Evolutionary conservation across 2,888 invertebrate species (phyloP), one percentile per base, ranked within the genome.

Genomic region (Bellardia bayeri): DNA sequence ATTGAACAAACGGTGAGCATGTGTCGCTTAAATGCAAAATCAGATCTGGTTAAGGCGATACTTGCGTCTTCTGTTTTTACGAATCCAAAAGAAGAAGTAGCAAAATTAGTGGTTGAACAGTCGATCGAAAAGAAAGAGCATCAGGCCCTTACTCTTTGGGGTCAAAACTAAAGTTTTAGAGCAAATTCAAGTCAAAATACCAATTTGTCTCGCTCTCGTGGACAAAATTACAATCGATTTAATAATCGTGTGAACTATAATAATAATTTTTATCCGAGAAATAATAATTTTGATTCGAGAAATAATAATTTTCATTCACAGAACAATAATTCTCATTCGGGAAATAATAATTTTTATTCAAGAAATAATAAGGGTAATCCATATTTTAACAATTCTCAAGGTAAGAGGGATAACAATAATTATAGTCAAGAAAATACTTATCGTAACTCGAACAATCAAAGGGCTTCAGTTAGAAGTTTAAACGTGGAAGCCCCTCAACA

Each of bases 401-500:
- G 61, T 3, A 11, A 14, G 3, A 7, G 14, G 23, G 23, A 23
- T 23, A 23, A 23, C 23, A 23, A 23, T 23, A 23, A 0, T 23
- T 23, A 23, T 23, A 23, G 1, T 8, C 33, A 37, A 14, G 37
- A 13, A 2, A 33, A 37, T 14, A 7, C 5, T 63, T 63, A 37
- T 33, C 51, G 33, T 14, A 23, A 14, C 11, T 51, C 7, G 23
- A 45, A 30, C 14, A 51, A 14, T 33, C 30, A 3, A 11, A 69
- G 51, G 4, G 49, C 5, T 3, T 58, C 72, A 1, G 72, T 72
- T 1, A 54, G 40, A 13, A 6, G 58, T 58, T 72, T 72, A 72
- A 72, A 72, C 42, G n/a, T 6, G 9, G 72, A 56, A 9, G 42
- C 16, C 72, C 56, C 72, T 72, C 72, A 72, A 72, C 72, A 72